Conservation (phyloP, 2,888 invertebrate species). For the Parthenolecanium corni region DNA sequence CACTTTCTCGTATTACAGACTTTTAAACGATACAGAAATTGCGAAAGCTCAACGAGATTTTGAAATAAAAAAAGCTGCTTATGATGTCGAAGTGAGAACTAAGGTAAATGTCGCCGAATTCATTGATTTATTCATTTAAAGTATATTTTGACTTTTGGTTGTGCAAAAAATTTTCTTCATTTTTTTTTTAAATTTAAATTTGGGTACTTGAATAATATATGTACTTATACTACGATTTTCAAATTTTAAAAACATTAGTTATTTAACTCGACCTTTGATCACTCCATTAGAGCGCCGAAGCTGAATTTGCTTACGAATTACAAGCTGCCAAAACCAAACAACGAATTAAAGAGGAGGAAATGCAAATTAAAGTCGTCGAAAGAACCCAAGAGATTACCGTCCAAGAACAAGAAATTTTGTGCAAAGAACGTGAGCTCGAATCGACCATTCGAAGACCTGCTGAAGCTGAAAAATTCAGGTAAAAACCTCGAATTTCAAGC, state of each 20-base stretch:
- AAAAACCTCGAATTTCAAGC: too few species aligned
- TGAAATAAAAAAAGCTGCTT: constrained; percentile 91
- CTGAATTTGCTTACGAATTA: constrained; percentile 82
- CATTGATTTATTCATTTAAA: too few species aligned
- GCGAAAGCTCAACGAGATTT: constrained; percentile 94
- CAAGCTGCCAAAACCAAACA: constrained; percentile 94
- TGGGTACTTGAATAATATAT: too few species aligned
- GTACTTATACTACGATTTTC: too few species aligned
- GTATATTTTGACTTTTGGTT: too few species aligned
- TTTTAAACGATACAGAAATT: constrained; percentile 91
- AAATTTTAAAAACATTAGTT: too few species aligned
- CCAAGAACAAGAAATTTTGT: constrained; percentile 89
- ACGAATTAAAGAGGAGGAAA: constrained; percentile 89
- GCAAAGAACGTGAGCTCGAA: constrained; percentile 83
- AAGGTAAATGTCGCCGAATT: constrained; percentile 53
- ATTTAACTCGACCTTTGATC: too few species aligned
- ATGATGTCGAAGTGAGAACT: constrained; percentile 93
- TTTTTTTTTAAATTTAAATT: too few species aligned
- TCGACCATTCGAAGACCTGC: constrained; percentile 88
- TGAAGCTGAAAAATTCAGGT: constrained; percentile 78
- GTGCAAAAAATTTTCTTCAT: too few species aligned
- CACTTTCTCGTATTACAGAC: constrained; percentile 38
- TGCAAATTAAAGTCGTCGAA: constrained; percentile 90
- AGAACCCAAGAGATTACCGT: constrained; percentile 86
- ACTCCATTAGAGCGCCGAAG: constrained; percentile 71